Conservation (phyloP, 2,113 vertebrate species). For the Catharus minimus region DNA sequence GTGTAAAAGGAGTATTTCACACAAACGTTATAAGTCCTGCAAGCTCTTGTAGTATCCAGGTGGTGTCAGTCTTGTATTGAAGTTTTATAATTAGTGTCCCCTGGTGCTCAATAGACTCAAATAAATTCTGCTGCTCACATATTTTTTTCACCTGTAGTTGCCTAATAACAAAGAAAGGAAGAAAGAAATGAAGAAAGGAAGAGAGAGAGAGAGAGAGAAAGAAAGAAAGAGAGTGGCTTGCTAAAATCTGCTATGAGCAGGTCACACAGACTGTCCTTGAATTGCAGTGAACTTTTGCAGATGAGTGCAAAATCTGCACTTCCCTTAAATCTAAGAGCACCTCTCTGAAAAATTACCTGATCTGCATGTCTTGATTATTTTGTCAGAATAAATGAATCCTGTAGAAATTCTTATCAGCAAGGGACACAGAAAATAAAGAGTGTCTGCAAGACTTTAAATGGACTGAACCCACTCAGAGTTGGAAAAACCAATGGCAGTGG, state of each 20-base stretch:
- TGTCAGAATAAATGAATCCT: background rate
- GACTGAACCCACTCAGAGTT: background rate
- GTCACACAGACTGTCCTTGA: background rate
- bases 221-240: background rate
- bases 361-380: background rate
- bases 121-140: background rate
- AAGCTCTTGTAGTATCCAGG: slow-evolving; percentile 2
- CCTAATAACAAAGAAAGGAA: background rate
- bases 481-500: background rate
- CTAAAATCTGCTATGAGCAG: background rate
- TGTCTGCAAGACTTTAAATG: background rate
- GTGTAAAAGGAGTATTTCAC: background rate
- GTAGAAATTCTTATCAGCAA: background rate
- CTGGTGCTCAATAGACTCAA: background rate
- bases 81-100: background rate
- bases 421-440: background rate
- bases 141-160: background rate
- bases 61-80: slow-evolving; percentile 59
- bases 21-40: background rate
- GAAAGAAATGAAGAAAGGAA: background rate
- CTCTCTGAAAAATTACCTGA: background rate
- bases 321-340: background rate
- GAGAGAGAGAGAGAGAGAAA: too few species aligned
- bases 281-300: background rate
- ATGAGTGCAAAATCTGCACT: slow-evolving; percentile 9